phyloP scores from a whole-genome alignment of 2,888 invertebrate species.

The Resseliella maxima region DNA sequence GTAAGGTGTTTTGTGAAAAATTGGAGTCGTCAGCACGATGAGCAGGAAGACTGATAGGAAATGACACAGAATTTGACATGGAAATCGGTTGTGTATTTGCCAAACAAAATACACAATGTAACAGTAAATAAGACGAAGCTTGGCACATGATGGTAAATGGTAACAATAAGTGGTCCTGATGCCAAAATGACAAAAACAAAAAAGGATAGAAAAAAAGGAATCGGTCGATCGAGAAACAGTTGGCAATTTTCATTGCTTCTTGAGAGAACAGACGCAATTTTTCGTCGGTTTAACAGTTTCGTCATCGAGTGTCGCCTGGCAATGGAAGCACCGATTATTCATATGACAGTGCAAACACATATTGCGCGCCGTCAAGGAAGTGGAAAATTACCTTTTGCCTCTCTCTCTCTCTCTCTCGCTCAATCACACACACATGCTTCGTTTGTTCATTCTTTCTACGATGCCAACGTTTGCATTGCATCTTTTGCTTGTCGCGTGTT shows the following conservation, averaged over 20 bases:
- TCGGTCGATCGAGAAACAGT: neutral
- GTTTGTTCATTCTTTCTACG: neutral
- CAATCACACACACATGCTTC: no score
- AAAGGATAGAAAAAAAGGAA: neutral
- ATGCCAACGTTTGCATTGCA: neutral
- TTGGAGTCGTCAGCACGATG: neutral
- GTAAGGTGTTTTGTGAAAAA: constrained; percentile 23
- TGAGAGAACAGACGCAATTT: neutral
- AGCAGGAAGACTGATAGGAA: neutral
- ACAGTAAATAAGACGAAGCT: constrained; percentile 4
- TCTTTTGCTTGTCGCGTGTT: constrained; percentile 20
- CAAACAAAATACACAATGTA: neutral
- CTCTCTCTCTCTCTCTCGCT: neutral
- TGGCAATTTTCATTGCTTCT: neutral
- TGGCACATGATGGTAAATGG: neutral
- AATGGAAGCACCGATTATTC: neutral
- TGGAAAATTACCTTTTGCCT: constrained; percentile 29
- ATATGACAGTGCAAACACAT: constrained; percentile 12
- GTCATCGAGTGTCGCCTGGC: constrained; percentile 28
- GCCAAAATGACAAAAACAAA: neutral
- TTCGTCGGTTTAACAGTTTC: constrained; percentile 22
- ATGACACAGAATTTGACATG: constrained; percentile 10
- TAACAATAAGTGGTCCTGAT: constrained; percentile 20
- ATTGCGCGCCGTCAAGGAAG: constrained; percentile 33
- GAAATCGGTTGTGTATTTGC: constrained; percentile 9